Base-by-base conservation (phyloP, 2,113 vertebrate genomes). In the Condylura cristata region DNA sequence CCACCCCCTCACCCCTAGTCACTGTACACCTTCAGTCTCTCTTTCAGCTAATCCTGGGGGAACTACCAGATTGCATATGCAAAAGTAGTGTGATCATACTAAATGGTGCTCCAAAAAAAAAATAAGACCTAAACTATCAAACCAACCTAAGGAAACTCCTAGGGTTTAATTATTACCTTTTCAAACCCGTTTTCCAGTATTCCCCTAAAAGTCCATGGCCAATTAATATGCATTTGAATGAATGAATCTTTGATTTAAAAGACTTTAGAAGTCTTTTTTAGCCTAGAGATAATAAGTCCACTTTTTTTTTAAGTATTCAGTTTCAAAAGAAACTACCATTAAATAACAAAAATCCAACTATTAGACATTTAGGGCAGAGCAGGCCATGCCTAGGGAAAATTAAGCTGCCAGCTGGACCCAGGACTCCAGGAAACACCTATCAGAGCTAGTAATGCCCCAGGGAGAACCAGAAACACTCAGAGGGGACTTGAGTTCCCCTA, bases 111-210 rank as follows among this genome's bases (percentile, higher is more conserved):
- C 78, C 51, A 53, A 81, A 70, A 92, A 81, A 70, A 92, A 17
- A 28, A 93, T 83, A 78, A 78, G 6, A 63, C 76, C 75, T 81
- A 94, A 86, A 91, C 39, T 81, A 41, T 41, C 74, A 90, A 37
- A 46, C 53, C 63, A 93, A 95, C 7, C 16, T 60, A 74, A 94
- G 37, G 12, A 80, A 74, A 4, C 13, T 86, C 61, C 51, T 75
- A 71, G 5, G 91, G 37, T 8, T 81, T 90, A 48, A 66, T 60
- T 39, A 30, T 58, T 90, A 79, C 30, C 30, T 58, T 83, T 88
- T 34, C 66, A 92, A 53, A 26, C 17, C n/a, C 84, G 39, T 85
- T 83, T 93, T 89, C 48, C 44, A 58, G 37, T 78, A 68, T 44
- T 68, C 22, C 24, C 20, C 3, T 76, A 61, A 41, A 58, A 37